A percentile compares a stretch with the other conserved stretches of the same genome.
Conservation (phyloP, 2,888 invertebrate genomes). For the Dusona sp. region DNA sequence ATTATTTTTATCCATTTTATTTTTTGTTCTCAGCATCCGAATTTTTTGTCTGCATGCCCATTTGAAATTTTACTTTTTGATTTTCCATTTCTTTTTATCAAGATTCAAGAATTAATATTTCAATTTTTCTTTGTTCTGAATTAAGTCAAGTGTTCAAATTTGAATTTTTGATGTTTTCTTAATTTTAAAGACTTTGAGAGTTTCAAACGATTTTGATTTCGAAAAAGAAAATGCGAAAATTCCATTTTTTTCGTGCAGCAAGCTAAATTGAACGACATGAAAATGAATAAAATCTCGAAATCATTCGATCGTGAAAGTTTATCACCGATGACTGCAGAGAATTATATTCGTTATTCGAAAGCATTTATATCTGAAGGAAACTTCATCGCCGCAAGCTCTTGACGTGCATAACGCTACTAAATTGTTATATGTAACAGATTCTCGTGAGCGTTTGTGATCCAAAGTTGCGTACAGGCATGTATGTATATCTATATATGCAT, state of each 20-base stretch:
- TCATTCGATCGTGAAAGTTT: conserved; percentile 31
- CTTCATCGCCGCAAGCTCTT: conserved; percentile 45
- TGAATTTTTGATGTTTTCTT: neutral
- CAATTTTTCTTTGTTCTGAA: neutral
- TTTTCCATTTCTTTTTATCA: neutral
- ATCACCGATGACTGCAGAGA: conserved; percentile 9
- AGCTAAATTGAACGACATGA: neutral
- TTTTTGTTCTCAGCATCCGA: neutral
- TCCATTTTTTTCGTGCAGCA: neutral
- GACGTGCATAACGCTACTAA: conserved; percentile 61
- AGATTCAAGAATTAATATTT: neutral
- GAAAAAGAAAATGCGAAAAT: neutral
- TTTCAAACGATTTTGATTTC: neutral
- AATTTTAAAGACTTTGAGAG: neutral
- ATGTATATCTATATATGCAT: conserved; percentile 11
- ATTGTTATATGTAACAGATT: conserved; percentile 65
- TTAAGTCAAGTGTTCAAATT: neutral
- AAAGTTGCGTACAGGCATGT: conserved; percentile 20
- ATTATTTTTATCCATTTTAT: neutral
- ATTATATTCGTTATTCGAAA: conserved; percentile 31
- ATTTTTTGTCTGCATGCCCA: neutral
- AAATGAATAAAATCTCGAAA: neutral
- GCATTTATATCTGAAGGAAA: conserved; percentile 47
- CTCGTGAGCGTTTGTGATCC: conserved; percentile 32
- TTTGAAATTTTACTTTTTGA: neutral